Evolutionary conservation across 1,140 invertebrate species (phyloP), one percentile per base, ranked within the genome.

Genomic region (Brevipalpus yothersi): DNA sequence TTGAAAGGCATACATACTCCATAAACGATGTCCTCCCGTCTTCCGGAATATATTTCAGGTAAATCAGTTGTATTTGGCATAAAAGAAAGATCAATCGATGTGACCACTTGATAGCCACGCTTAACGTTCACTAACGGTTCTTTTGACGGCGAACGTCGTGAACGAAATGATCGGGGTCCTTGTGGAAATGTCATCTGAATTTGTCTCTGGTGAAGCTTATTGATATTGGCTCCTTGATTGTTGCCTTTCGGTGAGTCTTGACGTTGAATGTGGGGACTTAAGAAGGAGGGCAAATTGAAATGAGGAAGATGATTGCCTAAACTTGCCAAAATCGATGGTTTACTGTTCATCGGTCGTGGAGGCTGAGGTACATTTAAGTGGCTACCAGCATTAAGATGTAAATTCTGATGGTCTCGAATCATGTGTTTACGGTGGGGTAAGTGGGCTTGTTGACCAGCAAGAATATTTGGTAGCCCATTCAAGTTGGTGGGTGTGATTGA

Each of bases 61-160:
- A 63, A 62, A 70, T 87, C 83, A 45, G 79, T 78, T 21, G 76
- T 75, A 63, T 87, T 83, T 0, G 84, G 83, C 65, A 82, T 84
- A 69, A 91, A 92, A n/a, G 84, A 85, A 21, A 92, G 72, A 70
- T 92, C 88, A 12, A 84, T 83, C 70, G 85, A 87, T 39, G 91
- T 87, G n/a, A 92, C 86, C 63, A 90, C 45, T 85, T 77, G 2
- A 84, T 84, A 63, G 10, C n/a, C 23, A 79, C 83, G 17, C 89
- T 86, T 10, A 84, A 86, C 12, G 87, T 83, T 68, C 85, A 85
- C 3, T 82, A 83, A 62, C 82, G 77, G 12, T 75, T 79, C 66
- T 81, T 64, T 54, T 0, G 58, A 56, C 2, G 58, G 75, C 0
- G 81, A 81, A 19, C 85, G 74, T 56, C 78, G 76, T 41, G 73